phyloP scores from a whole-genome alignment of 2,797 vertebrate genomes.

The Neoniphon sammara region DNA sequence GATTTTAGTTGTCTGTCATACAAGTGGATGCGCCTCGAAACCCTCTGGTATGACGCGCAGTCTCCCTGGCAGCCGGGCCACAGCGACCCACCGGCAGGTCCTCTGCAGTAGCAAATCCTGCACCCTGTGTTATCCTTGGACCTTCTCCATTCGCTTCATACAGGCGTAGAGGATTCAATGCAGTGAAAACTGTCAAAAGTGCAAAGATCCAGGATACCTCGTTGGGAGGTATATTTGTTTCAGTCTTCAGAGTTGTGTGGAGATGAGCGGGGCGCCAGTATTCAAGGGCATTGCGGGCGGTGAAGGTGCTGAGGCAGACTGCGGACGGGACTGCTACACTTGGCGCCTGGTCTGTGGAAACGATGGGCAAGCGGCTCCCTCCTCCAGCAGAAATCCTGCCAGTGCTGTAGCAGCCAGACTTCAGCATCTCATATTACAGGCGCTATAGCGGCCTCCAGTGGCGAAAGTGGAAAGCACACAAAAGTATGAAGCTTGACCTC shows the following conservation, averaged over 20 bases:
- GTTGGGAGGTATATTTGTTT: constrained; percentile 21
- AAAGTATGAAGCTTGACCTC: neutral
- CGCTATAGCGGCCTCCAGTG: constrained; percentile 62
- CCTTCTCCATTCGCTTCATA: constrained; percentile 70
- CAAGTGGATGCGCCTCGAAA: constrained; percentile 68
- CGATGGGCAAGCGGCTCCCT: constrained; percentile 74
- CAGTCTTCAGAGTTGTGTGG: constrained; percentile 25
- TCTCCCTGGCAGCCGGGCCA: constrained; percentile 33
- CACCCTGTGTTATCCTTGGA: constrained; percentile 75
- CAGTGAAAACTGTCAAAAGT: constrained; percentile 46
- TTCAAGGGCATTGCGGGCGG: constrained; percentile 81
- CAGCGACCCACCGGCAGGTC: constrained; percentile 69
- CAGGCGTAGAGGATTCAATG: constrained; percentile 58
- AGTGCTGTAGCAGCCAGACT: constrained; percentile 57
- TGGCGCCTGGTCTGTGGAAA: constrained; percentile 71
- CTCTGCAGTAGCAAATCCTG: constrained; percentile 74
- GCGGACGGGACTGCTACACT: constrained; percentile 77
- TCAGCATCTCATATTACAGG: constrained; percentile 59
- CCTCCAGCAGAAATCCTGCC: constrained; percentile 68
- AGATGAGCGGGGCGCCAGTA: constrained; percentile 55
- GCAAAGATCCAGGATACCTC: constrained; percentile 53
- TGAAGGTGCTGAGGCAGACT: constrained; percentile 81
- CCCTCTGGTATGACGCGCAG: constrained; percentile 65
- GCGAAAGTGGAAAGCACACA: neutral
- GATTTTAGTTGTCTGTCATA: constrained; percentile 63